Conservation (phyloP, 2,888 invertebrate species). For the Tiphia femorata region DNA sequence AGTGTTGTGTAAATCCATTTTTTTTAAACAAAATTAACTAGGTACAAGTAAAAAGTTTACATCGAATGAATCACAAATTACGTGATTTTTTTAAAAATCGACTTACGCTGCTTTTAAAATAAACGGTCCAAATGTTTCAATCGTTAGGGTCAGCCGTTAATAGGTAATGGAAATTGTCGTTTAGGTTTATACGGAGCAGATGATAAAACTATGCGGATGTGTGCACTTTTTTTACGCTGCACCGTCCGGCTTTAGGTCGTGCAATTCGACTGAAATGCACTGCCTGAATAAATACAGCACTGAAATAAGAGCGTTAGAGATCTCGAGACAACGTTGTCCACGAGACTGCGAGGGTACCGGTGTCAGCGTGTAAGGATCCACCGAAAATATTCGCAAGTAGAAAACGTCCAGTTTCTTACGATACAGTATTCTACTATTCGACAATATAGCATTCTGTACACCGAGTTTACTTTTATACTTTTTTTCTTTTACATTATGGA, state of each 20-base stretch:
- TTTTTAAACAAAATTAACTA: no score
- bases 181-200: conserved; percentile 29
- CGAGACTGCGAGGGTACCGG: conserved; percentile 46
- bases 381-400: no score
- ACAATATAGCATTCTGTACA: neutral
- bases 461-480: neutral
- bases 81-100: conserved; percentile 5
- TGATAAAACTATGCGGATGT: conserved; percentile 50
- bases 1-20: no score
- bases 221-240: conserved; percentile 44
- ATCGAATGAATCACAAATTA: neutral
- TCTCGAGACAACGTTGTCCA: conserved; percentile 21
- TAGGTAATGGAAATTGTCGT: no score
- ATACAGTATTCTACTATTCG: no score
- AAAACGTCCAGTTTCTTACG: no score
- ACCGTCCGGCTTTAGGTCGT: conserved; percentile 23
- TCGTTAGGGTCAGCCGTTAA: no score
- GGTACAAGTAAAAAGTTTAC: conserved; percentile 35
- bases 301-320: neutral
- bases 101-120: neutral
- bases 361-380: conserved; percentile 5
- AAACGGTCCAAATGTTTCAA: neutral
- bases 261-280: conserved; percentile 44
- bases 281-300: conserved; percentile 24
- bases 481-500: neutral